phyloP scores from a whole-genome alignment of 2,113 vertebrate species.

The Mungos mungo region DNA sequence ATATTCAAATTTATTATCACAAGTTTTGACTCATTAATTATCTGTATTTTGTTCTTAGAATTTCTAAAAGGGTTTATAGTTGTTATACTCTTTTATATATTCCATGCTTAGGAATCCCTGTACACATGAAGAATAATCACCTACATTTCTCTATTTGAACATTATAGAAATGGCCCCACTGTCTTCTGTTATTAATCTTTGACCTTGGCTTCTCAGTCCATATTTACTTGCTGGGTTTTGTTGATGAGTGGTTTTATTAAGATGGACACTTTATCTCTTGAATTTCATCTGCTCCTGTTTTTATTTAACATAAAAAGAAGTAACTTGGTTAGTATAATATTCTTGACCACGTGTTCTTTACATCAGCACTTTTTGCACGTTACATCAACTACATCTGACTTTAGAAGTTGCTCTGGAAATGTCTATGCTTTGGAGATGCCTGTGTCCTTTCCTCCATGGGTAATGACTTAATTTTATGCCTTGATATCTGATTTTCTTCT shows the following conservation, averaged over 20 bases:
- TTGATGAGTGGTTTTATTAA: neutral
- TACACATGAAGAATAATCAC: neutral
- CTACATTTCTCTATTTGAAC: neutral
- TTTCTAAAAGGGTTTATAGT: neutral
- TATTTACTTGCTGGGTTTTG: neutral
- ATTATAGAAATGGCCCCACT: neutral
- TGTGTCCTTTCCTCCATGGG: neutral
- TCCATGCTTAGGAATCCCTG: neutral
- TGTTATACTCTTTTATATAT: neutral
- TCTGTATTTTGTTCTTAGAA: neutral
- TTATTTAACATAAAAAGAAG: neutral
- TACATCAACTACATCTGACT: neutral
- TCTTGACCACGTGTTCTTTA: slow-evolving; percentile 8
- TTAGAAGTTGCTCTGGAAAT: neutral
- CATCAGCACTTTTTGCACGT: neutral
- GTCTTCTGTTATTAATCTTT: neutral
- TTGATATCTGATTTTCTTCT: neutral
- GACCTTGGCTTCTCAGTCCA: neutral
- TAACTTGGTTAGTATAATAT: neutral
- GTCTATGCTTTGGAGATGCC: neutral
- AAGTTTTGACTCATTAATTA: neutral
- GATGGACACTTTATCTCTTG: neutral
- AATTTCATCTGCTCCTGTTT: neutral
- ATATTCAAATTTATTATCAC: neutral
- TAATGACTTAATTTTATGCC: neutral